Base-by-base conservation (phyloP, 2,888 invertebrate genomes). In the Germaria angustata region DNA sequence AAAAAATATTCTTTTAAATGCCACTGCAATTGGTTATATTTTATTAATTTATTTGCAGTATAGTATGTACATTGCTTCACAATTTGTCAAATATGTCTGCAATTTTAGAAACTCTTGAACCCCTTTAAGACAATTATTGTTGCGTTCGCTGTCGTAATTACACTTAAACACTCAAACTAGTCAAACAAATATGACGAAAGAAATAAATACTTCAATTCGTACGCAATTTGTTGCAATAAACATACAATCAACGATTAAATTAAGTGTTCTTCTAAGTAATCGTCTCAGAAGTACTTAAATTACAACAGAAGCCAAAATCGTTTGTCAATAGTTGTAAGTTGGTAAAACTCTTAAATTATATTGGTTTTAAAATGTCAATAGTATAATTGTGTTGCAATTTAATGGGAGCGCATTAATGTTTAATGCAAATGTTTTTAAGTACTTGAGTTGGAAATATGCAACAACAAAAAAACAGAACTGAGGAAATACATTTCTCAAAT, bases 281-380 rank as follows among this genome's bases (percentile, higher is more conserved):
- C 6, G 3, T 46, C 24, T 46, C 36, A 55, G 13, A 39, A 55
- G 17, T 55, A 34, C 11, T 36, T 13, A 9, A 71, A 59, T 59
- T 15, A 11, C 46, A 71, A 13, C 22, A 44, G 36, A 44, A 55
- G 36, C 46, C 13, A 46, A 63, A 65, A 44, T 75, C 34, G 65
- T 63, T 53, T 63, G 51, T 63, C 51, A 63, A 61, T 75, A 65
- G 3, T 32, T 32, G n/a, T 9, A 34, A 44, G n/a, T 9, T 36
- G 36, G 39, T 36, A n/a, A 51, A 5, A 63, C 3, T 49, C 7
- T 39, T 8, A 65, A 55, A 41, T 61, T 73, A 7, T 65, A 65
- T 75, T 55, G 65, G 6, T 34, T 65, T 75, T 24, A 8, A 75
- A 44, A 55, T 65, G 46, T 65, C 73, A 75, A 44, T 53, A 63